Evolutionary conservation across 2,797 vertebrate species (phyloP).

Genomic region (Kryptolebias ocellatus): DNA sequence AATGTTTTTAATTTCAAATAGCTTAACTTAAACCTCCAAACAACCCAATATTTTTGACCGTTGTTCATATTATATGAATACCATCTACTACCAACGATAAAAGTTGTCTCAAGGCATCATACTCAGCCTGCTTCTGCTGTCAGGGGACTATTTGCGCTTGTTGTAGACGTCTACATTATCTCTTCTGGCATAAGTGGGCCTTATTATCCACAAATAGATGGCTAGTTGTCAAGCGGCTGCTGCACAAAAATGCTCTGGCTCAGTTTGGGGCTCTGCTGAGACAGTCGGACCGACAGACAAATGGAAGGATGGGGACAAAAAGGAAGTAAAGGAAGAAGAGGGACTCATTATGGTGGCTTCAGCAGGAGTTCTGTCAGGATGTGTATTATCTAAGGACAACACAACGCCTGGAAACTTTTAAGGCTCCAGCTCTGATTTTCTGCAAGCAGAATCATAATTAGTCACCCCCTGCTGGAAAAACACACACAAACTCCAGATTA

Average conservation of each 20-base stretch:
- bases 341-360: conserved; percentile 56
- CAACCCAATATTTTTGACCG: not conserved
- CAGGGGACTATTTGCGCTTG: conserved; percentile 42
- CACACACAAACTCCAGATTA: conserved; percentile 12
- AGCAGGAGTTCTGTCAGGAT: conserved; percentile 40
- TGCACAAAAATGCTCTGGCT: conserved; percentile 47
- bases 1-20: not conserved
- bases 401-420: conserved; percentile 51
- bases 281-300: conserved; percentile 40
- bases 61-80: conserved; percentile 7
- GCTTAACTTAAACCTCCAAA: conserved; percentile 8
- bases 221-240: conserved; percentile 49
- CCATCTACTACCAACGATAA: conserved; percentile 28
- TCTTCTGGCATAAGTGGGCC: conserved; percentile 64
- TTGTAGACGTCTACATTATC: conserved; percentile 54
- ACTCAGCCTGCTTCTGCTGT: conserved; percentile 40
- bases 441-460: conserved; percentile 59
- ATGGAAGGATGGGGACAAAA: conserved; percentile 16
- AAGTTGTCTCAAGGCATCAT: conserved; percentile 43
- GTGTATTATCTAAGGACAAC: conserved; percentile 54
- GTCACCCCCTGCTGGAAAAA: conserved; percentile 28
- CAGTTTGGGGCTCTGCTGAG: conserved; percentile 44
- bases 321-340: conserved; percentile 28
- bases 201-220: conserved; percentile 70
- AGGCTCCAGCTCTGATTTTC: conserved; percentile 37